Percentiles rank a stretch among this genome's conserved stretches.
Evolutionary conservation across 2,113 vertebrate species (phyloP).

Genomic region (Crotalus tigris): DNA sequence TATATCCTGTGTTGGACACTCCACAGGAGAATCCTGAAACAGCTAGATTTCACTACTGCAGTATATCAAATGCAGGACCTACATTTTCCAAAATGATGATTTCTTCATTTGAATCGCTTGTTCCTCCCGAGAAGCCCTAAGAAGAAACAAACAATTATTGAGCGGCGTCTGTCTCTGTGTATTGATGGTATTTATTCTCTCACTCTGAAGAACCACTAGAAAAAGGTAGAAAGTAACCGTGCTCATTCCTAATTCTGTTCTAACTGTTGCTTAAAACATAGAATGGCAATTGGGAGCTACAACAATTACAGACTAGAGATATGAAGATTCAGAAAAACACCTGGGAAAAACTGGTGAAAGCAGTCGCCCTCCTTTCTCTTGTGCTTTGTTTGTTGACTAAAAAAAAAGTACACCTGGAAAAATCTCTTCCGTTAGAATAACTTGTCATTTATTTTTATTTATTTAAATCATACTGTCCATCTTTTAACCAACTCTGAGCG

Average conservation of each 20-base stretch:
- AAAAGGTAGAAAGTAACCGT: neutral
- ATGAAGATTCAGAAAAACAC: neutral
- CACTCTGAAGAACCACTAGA: neutral
- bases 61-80: neutral
- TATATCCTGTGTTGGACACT: neutral
- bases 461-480: neutral
- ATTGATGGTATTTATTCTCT: neutral
- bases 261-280: neutral
- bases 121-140: constrained; percentile 20
- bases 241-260: too few species aligned
- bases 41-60: neutral
- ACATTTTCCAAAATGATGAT: constrained; percentile 51
- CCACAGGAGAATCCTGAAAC: neutral
- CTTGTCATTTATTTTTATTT: neutral
- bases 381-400: neutral
- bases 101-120: constrained; percentile 47
- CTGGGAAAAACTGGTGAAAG: neutral
- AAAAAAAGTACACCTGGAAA: neutral
- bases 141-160: neutral
- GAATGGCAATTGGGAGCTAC: neutral
- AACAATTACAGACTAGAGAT: neutral
- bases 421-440: neutral
- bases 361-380: neutral
- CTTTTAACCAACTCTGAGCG: neutral
- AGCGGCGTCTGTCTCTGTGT: too few species aligned